Conservation (phyloP, 2,113 vertebrate species). For the Gallinago media region DNA sequence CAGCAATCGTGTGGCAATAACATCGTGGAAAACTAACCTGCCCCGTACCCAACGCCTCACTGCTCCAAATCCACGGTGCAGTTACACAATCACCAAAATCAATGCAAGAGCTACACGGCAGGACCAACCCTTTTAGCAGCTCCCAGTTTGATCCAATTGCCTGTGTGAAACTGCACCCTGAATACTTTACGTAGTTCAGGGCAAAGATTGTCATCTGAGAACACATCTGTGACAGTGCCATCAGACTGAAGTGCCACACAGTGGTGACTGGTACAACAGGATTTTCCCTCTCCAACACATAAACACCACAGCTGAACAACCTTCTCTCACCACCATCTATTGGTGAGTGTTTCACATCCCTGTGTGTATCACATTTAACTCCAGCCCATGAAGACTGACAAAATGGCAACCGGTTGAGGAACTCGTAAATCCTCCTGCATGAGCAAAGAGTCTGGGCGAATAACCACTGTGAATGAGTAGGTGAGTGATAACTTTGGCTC, state of each 20-base stretch:
- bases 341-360: not conserved
- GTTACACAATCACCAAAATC: not conserved
- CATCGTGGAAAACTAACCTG: not conserved
- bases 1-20: not conserved
- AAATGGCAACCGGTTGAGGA: not conserved
- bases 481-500: not conserved
- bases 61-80: not conserved
- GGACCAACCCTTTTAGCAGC: not conserved
- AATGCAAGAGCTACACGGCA: not conserved
- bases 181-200: not conserved
- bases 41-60: not conserved
- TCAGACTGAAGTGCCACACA: not conserved
- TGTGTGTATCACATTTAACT: fast-evolving
- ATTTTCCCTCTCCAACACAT: not conserved
- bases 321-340: not conserved
- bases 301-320: not conserved
- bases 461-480: not conserved
- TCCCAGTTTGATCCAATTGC: not conserved
- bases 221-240: not conserved
- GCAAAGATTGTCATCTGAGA: not conserved
- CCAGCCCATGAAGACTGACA: not conserved
- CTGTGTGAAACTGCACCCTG: not conserved
- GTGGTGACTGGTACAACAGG: not conserved
- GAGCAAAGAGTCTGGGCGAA: not conserved
- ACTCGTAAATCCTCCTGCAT: not conserved